Conservation (phyloP, 1,140 invertebrate genomes). For the Ephestia elutella region DNA sequence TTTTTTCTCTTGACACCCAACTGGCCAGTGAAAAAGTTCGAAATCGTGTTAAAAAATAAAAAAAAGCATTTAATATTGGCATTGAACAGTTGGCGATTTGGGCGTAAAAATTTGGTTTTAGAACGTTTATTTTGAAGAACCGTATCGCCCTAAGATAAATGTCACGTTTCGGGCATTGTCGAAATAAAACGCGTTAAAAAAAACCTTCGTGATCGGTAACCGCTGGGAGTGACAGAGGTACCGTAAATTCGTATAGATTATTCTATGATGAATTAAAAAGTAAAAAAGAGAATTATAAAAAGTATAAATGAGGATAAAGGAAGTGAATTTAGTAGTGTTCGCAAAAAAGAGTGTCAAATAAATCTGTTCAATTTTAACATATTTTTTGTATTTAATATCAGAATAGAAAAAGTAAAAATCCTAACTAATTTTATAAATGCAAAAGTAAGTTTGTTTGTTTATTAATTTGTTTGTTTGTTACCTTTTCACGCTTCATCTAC, state of each 20-base stretch:
- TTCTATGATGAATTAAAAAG: too few relatives aligned
- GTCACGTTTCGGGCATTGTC: slow-evolving; percentile 22
- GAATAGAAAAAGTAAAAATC: too few relatives aligned
- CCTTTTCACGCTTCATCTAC: too few relatives aligned
- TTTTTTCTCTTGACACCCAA: slow-evolving; percentile 66
- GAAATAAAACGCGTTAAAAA: not conserved
- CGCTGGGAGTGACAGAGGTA: not conserved
- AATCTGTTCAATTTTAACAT: too few relatives aligned
- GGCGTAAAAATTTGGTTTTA: slow-evolving; percentile 54
- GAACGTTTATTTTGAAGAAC: slow-evolving; percentile 44
- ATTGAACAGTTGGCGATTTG: slow-evolving; percentile 56
- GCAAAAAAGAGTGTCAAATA: too few relatives aligned
- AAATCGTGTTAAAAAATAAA: slow-evolving; percentile 62
- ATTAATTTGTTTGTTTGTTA: too few relatives aligned
- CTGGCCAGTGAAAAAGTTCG: slow-evolving; percentile 51
- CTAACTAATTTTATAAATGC: too few relatives aligned
- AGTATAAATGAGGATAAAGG: not conserved
- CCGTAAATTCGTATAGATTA: not conserved
- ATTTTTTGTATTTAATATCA: too few relatives aligned
- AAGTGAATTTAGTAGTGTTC: too few relatives aligned
- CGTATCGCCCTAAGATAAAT: slow-evolving; percentile 29
- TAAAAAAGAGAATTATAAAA: slow-evolving; percentile 24
- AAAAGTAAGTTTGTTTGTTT: too few relatives aligned
- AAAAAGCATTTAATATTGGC: slow-evolving; percentile 65
- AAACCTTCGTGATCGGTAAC: slow-evolving; percentile 10